Percentiles rank a stretch among this genome's conserved stretches.
Conservation (phyloP, 2,113 vertebrate genomes). For the Turnix velox region DNA sequence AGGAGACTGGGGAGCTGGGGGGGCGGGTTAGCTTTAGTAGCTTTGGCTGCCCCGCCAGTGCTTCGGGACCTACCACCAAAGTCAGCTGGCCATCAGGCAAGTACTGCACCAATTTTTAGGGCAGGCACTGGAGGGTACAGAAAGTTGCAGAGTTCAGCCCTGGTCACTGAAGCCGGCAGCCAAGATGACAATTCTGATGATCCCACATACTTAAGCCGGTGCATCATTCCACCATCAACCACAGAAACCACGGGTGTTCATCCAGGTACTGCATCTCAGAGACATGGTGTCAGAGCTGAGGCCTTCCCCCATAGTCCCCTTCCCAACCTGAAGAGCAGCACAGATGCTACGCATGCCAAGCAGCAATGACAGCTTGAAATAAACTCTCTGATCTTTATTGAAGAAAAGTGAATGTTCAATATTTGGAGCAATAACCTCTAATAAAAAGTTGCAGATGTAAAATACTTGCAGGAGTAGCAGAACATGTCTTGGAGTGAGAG, state of each 20-base stretch:
- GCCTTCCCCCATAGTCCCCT: rapidly evolving
- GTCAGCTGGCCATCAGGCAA: background rate
- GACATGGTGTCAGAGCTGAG: rapidly evolving
- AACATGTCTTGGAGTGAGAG: rapidly evolving
- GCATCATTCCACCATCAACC: background rate
- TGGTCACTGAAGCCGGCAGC: background rate
- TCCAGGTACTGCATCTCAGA: background rate
- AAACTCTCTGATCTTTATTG: background rate
- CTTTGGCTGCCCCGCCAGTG: background rate
- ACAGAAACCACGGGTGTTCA: background rate
- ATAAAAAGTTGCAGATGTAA: background rate
- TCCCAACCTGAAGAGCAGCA: rapidly evolving
- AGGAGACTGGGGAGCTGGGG: no score
- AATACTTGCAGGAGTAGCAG: rapidly evolving
- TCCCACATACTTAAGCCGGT: background rate
- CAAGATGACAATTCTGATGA: rapidly evolving
- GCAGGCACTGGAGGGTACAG: rapidly evolving
- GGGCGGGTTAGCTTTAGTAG: no score
- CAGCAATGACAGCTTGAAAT: rapidly evolving
- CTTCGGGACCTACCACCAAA: background rate
- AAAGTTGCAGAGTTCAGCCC: background rate
- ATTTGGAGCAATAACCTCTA: background rate
- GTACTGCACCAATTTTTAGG: background rate
- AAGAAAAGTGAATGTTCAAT: background rate
- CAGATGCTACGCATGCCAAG: background rate